phyloP scores from a whole-genome alignment of 2,797 vertebrate species.

The Tragopan temminckii region DNA sequence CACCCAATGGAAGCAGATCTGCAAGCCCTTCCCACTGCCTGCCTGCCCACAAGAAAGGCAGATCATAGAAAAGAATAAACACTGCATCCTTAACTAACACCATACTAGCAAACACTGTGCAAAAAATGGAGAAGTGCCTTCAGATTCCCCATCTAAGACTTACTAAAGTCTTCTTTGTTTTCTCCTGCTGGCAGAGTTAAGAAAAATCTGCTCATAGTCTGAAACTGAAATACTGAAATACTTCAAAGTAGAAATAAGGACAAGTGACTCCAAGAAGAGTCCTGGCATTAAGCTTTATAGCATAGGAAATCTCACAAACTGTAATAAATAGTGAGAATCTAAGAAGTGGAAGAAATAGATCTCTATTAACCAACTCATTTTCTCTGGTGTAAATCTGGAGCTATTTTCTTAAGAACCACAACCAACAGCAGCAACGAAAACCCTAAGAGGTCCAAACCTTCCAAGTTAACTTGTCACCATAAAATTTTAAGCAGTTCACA shows the following conservation, averaged over 20 bases:
- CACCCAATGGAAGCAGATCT: background rate
- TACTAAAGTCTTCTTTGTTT: background rate
- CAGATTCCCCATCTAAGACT: background rate
- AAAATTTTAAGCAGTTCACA: background rate
- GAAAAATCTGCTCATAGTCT: background rate
- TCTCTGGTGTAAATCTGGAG: background rate
- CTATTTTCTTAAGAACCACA: background rate
- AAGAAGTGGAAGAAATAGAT: background rate
- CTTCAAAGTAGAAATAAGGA: background rate
- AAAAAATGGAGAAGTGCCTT: background rate
- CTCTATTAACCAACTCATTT: background rate
- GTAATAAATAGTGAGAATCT: slow-evolving; percentile 16
- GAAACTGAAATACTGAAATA: background rate
- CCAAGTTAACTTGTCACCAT: background rate
- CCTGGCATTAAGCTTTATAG: background rate
- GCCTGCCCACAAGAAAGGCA: background rate
- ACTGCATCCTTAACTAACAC: background rate
- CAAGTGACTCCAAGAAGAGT: background rate
- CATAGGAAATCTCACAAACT: slow-evolving; percentile 6
- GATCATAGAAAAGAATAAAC: background rate
- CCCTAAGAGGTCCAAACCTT: background rate
- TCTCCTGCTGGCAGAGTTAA: background rate
- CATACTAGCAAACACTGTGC: background rate
- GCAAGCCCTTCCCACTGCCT: background rate
- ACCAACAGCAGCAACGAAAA: background rate